Conservation (phyloP, 1,140 invertebrate genomes). For the Thaumatotibia leucotreta region DNA sequence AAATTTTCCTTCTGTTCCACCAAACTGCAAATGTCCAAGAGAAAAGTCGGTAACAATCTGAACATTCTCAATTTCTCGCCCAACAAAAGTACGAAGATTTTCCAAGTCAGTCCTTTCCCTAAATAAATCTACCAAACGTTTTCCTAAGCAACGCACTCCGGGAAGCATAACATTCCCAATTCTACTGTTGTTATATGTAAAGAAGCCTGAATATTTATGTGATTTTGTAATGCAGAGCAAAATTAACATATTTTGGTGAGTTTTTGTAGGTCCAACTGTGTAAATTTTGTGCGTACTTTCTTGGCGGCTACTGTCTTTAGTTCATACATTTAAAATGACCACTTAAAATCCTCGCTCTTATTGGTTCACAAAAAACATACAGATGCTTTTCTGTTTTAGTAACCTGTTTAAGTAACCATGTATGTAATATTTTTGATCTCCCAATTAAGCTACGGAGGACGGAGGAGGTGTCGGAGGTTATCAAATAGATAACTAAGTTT, state of each 20-base stretch:
- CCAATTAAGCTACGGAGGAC: too few relatives aligned
- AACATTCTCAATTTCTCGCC: background rate
- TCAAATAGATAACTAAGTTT: too few relatives aligned
- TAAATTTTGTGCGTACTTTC: background rate
- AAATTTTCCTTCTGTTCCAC: background rate
- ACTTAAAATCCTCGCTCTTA: background rate
- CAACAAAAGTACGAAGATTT: background rate
- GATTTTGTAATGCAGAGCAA: background rate
- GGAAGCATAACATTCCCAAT: background rate
- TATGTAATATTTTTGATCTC: too few relatives aligned
- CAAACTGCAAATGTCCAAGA: background rate
- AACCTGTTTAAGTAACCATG: too few relatives aligned
- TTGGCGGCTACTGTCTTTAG: background rate
- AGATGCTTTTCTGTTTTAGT: too few relatives aligned
- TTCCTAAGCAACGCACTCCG: background rate
- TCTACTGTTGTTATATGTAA: background rate
- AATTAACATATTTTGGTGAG: background rate
- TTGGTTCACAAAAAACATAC: too few relatives aligned
- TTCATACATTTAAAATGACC: background rate
- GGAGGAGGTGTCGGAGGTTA: too few relatives aligned
- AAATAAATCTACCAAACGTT: background rate
- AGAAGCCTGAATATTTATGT: background rate
- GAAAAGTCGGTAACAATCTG: background rate
- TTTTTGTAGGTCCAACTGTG: background rate
- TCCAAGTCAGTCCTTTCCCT: background rate